A percentile compares a stretch with the other conserved stretches of the same genome.
phyloP scores from a whole-genome alignment of 2,113 vertebrate genomes.

The Carassius gibelio region DNA sequence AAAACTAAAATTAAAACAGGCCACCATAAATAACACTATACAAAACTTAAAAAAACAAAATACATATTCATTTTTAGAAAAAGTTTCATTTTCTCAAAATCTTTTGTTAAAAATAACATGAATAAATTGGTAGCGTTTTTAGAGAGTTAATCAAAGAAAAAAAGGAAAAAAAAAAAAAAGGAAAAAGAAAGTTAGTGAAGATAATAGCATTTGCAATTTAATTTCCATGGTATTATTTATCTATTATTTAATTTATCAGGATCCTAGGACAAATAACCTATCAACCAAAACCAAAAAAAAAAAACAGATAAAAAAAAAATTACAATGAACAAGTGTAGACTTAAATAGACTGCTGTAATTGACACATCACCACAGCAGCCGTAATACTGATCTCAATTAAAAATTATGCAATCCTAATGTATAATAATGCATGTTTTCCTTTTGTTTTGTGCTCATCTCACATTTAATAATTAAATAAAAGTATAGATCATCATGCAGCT shows the following conservation, averaged over 20 bases:
- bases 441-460: neutral
- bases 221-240: neutral
- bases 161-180: too few species aligned
- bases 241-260: too few species aligned
- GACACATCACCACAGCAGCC: neutral
- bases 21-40: too few species aligned
- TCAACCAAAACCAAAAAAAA: too few species aligned
- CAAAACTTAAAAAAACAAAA: too few species aligned
- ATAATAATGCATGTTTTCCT: neutral
- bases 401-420: neutral
- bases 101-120: neutral
- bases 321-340: too few species aligned
- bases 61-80: neutral
- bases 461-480: slow-evolving; percentile 20
- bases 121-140: neutral
- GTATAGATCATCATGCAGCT: slow-evolving; percentile 6
- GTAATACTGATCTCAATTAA: neutral
- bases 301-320: too few species aligned
- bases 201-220: neutral
- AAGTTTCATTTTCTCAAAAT: neutral
- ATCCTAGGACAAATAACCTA: too few species aligned
- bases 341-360: neutral
- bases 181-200: too few species aligned
- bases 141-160: neutral
- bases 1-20: too few species aligned